These are phyloP conservation scores for Typhlomys cinereus DNA, from an alignment of 2,113 vertebrate species.

Conservation along the genomic window DNA sequence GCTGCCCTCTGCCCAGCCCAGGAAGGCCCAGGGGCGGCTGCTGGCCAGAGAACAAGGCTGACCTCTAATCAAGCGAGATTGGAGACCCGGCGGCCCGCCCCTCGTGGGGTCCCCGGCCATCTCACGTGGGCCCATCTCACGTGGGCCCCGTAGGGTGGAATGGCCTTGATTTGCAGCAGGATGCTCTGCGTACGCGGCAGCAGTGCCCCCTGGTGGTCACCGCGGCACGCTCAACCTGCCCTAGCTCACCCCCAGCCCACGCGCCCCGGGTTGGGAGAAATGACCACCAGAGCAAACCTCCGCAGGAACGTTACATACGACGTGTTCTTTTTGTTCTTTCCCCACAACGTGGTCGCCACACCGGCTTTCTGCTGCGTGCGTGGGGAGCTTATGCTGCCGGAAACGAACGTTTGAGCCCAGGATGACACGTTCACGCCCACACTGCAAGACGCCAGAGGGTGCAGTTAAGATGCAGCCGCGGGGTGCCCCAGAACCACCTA, in stretches of 20 bases:
- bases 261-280: background rate
- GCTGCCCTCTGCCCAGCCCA: no score
- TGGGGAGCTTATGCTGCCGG: background rate
- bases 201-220: slow-evolving; percentile 60
- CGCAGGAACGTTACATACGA: accelerated
- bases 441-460: background rate
- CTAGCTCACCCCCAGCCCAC: background rate
- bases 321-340: no score
- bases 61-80: background rate
- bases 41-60: background rate
- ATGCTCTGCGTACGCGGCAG: background rate
- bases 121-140: background rate
- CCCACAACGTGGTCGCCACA: background rate
- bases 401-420: background rate
- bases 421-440: background rate
- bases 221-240: no score
- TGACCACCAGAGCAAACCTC: background rate
- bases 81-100: background rate
- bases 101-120: background rate
- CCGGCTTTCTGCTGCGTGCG: background rate
- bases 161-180: background rate
- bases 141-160: no score
- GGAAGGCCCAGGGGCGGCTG: background rate
- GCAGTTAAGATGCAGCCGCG: background rate
- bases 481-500: background rate